A percentile compares a stretch with the other conserved stretches of the same genome.
These are phyloP conservation scores for Athalia cordata DNA, from an alignment of 2,888 invertebrate genomes.

Conservation along the genomic window DNA sequence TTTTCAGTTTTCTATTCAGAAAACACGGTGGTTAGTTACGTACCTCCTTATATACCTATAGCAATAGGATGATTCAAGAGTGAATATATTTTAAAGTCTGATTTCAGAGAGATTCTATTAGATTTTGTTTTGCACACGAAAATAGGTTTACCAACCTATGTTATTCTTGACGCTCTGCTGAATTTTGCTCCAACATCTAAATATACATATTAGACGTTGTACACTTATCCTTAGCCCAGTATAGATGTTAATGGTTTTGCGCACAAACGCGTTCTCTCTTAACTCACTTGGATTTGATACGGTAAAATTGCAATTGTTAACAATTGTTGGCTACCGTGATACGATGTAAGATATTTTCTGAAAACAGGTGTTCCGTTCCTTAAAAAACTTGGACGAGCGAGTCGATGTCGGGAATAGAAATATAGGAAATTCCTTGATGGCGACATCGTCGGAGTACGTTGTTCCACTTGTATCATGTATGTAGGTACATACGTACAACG, in stretches of 20 bases:
- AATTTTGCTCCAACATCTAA: constrained; percentile 27
- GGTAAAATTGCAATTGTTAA: background rate
- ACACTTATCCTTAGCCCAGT: no score
- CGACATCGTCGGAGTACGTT: constrained; percentile 4
- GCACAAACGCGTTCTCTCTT: no score
- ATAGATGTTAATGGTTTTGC: no score
- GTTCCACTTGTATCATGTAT: constrained; percentile 10
- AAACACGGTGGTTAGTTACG: no score
- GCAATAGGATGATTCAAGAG: background rate
- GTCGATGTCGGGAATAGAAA: constrained; percentile 39
- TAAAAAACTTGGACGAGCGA: constrained; percentile 23
- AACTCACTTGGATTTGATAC: background rate
- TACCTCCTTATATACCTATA: no score
- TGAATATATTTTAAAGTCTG: constrained; percentile 16
- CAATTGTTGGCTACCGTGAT: no score
- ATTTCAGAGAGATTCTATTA: constrained; percentile 28
- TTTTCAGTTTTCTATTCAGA: no score
- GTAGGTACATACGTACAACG: background rate
- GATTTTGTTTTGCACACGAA: constrained; percentile 34
- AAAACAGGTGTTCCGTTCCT: constrained; percentile 26
- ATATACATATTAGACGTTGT: constrained; percentile 1
- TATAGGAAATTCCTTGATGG: constrained; percentile 27
- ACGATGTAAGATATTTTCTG: background rate
- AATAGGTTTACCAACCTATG: constrained; percentile 28
- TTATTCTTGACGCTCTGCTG: constrained; percentile 39